Base-by-base conservation (phyloP, 2,888 invertebrate genomes). In the Tenthredo livida region DNA sequence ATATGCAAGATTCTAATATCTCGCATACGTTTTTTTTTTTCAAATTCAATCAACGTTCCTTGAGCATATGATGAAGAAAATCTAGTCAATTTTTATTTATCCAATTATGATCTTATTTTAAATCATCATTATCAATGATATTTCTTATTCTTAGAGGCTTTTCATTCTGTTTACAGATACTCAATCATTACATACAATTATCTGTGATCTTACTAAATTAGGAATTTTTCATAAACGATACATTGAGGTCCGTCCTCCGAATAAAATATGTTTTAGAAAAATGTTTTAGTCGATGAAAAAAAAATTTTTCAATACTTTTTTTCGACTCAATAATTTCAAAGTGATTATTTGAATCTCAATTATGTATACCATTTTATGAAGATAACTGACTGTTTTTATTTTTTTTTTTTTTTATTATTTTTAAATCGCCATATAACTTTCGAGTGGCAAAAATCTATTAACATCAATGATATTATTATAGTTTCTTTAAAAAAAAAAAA, bases 1-100 rank as follows among this genome's bases (percentile, higher is more conserved):
- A 73, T 50, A 50, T 17, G 12, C 25, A 54, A 29, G 54, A 77
- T 77, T 15, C 17, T 17, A 77, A 21, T 10, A 3, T 33, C 50
- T 33, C n/a, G 77, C 54, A 77, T 77, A 43, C 12, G 54, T 33
- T 33, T 33, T 33, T 33, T 33, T 37, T 7, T 54, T 77, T 43
- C 12, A 21, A 21, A 25, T 43, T 72, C 43, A 10, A 54, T 33
- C 33, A 33, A 54, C 77, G 47, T 54, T 77, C 50, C 29, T 54
- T 7, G 50, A 77, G n/a, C 10, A 50, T 77, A 12, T 47, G 17
- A 15, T 47, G 0, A 17, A 77, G 1, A 15, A 77, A 77, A 77
- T 29, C 50, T 77, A 77, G 77, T 54, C 77, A 77, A 77, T 77
- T 77, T 77, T 25, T 21, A 80, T 29, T 80, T 58, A 80, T 40